Evolutionary conservation across 2,113 vertebrate species (phyloP).

Genomic region (Falco punctatus): DNA sequence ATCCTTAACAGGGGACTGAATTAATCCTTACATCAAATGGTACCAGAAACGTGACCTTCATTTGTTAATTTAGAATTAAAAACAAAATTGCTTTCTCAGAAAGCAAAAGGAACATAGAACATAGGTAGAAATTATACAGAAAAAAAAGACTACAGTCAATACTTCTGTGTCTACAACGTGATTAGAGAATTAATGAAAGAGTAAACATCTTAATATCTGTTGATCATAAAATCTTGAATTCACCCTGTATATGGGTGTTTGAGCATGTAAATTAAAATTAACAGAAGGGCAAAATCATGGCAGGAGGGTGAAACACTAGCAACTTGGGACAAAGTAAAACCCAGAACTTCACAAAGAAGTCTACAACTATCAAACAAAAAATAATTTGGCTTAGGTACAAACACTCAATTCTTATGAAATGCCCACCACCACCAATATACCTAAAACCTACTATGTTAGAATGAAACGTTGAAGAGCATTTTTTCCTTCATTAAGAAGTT

Average conservation of each 20-base stretch:
- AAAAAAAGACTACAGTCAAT: neutral
- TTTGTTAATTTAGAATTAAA: neutral
- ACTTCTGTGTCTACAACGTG: neutral
- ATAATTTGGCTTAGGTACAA: neutral
- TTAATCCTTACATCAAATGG: slow-evolving; percentile 22
- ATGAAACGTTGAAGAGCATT: neutral
- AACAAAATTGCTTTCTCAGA: neutral
- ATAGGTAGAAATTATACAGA: neutral
- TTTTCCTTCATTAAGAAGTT: neutral
- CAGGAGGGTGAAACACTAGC: neutral
- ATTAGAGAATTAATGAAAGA: neutral
- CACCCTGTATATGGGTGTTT: neutral
- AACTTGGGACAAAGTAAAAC: neutral
- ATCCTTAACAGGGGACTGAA: neutral
- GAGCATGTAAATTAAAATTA: neutral
- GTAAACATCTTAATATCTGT: neutral
- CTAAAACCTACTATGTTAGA: neutral
- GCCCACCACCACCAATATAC: neutral
- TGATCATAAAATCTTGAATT: neutral
- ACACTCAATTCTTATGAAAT: neutral
- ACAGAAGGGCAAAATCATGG: rapidly evolving
- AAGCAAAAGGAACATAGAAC: neutral
- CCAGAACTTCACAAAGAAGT: neutral
- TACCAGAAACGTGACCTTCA: neutral
- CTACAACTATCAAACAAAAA: neutral